Evolutionary conservation across 2,797 vertebrate species (phyloP).

Genomic region (Nannoperca australis): DNA sequence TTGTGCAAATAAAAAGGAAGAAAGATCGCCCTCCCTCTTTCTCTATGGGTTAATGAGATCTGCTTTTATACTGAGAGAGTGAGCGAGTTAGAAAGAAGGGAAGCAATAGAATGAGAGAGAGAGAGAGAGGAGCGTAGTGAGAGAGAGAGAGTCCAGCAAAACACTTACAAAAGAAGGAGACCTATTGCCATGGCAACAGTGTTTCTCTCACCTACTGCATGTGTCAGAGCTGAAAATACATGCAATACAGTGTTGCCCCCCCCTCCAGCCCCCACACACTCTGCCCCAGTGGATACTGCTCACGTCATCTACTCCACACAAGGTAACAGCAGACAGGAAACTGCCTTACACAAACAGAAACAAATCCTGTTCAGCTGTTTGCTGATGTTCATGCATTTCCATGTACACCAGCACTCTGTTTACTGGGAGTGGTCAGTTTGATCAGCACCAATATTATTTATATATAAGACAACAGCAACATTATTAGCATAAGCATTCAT

Average conservation of each 20-base stretch:
- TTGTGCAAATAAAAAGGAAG: not conserved
- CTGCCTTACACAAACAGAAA: conserved; percentile 37
- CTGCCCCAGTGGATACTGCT: conserved; percentile 58
- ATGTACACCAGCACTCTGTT: not conserved
- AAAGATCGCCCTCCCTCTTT: not conserved
- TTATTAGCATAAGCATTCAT: not conserved
- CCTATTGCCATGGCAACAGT: conserved; percentile 80
- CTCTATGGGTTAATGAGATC: no score
- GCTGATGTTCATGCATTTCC: not conserved
- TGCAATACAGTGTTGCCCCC: conserved; percentile 33
- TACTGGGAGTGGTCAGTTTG: not conserved
- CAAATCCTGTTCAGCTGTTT: not conserved
- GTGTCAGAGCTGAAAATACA: conserved; percentile 73
- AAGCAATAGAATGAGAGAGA: not conserved
- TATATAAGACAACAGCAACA: not conserved
- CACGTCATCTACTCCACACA: conserved; percentile 58
- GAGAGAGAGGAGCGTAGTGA: not conserved
- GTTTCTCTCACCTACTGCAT: conserved; percentile 63
- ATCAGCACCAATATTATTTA: not conserved
- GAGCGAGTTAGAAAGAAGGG: not conserved
- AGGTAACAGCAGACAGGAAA: conserved; percentile 46
- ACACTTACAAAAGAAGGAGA: conserved; percentile 49
- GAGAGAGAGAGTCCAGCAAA: conserved; percentile 25
- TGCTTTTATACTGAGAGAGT: not conserved
- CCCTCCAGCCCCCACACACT: conserved; percentile 20